Percentiles rank a stretch among this genome's conserved stretches.
These are phyloP conservation scores for Dorcus parallelipipedus DNA, from an alignment of 2,888 invertebrate genomes.

Conservation along the genomic window DNA sequence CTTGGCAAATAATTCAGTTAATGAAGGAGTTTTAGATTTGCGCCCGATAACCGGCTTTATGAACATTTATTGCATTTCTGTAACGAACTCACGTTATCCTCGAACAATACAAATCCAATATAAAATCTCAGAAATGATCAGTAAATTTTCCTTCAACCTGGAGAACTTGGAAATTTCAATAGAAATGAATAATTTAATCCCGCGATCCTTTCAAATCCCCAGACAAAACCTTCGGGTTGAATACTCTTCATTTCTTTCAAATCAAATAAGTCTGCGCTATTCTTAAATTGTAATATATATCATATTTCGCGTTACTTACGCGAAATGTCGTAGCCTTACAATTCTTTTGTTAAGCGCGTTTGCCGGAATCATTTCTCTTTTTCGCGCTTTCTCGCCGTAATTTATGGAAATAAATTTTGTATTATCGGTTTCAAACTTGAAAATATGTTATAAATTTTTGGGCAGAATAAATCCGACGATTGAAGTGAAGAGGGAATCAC, in stretches of 20 bases:
- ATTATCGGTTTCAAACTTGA: too few species aligned
- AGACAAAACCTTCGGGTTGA: slow-evolving; percentile 23
- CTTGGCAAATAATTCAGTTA: slow-evolving; percentile 16
- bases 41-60: slow-evolving; percentile 15
- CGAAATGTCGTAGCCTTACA: background rate
- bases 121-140: slow-evolving; percentile 30
- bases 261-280: slow-evolving; percentile 22
- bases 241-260: slow-evolving; percentile 25
- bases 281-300: slow-evolving; percentile 8
- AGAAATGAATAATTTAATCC: slow-evolving; percentile 29
- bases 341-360: too few species aligned
- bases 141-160: slow-evolving; percentile 26
- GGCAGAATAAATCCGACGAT: too few species aligned
- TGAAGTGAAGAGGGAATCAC: too few species aligned
- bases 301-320: background rate
- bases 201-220: slow-evolving; percentile 22
- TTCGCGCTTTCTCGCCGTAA: too few species aligned
- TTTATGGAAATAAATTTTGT: too few species aligned
- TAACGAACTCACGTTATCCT: slow-evolving; percentile 24
- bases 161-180: slow-evolving; percentile 26
- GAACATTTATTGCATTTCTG: slow-evolving; percentile 28
- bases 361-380: too few species aligned
- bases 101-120: slow-evolving; percentile 29
- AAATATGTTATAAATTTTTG: too few species aligned
- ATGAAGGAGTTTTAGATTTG: slow-evolving; percentile 13